phyloP scores from a whole-genome alignment of 2,113 vertebrate species.

The Anarhynchus alexandrinus region DNA sequence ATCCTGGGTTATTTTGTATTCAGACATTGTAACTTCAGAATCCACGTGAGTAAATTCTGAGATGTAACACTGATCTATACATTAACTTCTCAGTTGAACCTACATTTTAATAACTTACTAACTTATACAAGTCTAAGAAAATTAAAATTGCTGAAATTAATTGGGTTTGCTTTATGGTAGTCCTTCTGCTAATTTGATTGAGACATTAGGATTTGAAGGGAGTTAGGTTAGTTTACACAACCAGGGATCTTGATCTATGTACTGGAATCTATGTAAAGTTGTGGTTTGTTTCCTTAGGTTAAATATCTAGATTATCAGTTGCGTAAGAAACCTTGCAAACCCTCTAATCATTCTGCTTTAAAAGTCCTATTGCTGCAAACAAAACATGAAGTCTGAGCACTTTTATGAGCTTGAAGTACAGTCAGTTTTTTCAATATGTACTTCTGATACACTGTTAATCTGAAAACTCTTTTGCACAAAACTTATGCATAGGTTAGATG shows the following conservation, averaged over 20 bases:
- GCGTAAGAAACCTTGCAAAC: not conserved
- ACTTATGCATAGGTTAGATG: not conserved
- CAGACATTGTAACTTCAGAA: not conserved
- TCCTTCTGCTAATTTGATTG: not conserved
- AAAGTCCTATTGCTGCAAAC: not conserved
- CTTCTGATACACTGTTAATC: not conserved
- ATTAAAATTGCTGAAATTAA: not conserved
- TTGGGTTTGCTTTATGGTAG: not conserved
- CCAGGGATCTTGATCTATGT: not conserved
- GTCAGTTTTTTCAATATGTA: not conserved
- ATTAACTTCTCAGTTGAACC: not conserved
- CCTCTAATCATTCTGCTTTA: not conserved
- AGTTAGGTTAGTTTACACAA: not conserved
- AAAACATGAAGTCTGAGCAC: not conserved
- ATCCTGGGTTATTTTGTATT: not conserved
- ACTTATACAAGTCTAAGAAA: not conserved
- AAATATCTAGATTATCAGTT: not conserved
- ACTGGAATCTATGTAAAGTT: not conserved
- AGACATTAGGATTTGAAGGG: not conserved
- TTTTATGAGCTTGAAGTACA: not conserved
- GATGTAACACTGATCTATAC: not conserved
- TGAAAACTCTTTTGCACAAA: not conserved
- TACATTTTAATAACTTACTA: not conserved
- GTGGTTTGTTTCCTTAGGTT: not conserved
- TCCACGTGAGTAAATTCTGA: not conserved